A percentile compares a stretch with the other conserved stretches of the same genome.
phyloP scores from a whole-genome alignment of 92 coral and sea anemone species.

The Umimayanthus kanabou region DNA sequence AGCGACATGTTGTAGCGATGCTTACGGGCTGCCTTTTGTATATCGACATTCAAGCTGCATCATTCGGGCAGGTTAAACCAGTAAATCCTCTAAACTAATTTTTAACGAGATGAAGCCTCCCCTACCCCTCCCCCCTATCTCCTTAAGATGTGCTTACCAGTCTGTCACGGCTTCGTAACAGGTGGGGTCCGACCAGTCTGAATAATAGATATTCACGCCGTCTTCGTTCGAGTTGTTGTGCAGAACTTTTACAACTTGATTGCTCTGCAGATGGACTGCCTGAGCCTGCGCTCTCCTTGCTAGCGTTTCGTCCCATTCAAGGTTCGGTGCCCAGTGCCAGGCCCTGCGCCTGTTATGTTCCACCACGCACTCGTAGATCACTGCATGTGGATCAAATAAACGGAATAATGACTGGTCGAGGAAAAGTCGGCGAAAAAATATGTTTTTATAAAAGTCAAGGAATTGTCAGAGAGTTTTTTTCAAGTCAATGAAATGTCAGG shows the following conservation, averaged over 20 bases:
- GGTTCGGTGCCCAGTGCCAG: conserved; percentile 40
- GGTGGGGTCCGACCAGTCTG: conserved; percentile 25
- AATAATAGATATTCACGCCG: conserved; percentile 31
- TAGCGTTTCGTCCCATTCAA: conserved; percentile 33
- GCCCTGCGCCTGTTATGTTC: conserved; percentile 35
- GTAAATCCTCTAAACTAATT: background rate
- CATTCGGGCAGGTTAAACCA: too few species aligned
- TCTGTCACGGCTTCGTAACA: conserved; percentile 39
- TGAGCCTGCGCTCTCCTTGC: conserved; percentile 24
- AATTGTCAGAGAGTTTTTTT: too few species aligned
- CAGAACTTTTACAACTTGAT: background rate
- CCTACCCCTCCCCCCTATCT: background rate
- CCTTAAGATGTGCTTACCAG: conserved; percentile 6
- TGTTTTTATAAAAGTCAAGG: too few species aligned
- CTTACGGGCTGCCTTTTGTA: too few species aligned
- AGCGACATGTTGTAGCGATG: too few species aligned
- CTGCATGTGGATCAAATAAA: background rate
- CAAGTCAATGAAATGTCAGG: too few species aligned
- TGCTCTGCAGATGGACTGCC: background rate
- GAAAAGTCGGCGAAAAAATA: too few species aligned
- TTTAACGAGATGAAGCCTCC: background rate
- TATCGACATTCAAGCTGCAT: too few species aligned
- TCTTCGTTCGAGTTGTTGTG: background rate
- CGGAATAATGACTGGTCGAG: background rate
- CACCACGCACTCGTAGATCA: conserved; percentile 35